Evolutionary conservation across 2,888 invertebrate genomes (phyloP).

Genomic region (Eristalis arbustorum): DNA sequence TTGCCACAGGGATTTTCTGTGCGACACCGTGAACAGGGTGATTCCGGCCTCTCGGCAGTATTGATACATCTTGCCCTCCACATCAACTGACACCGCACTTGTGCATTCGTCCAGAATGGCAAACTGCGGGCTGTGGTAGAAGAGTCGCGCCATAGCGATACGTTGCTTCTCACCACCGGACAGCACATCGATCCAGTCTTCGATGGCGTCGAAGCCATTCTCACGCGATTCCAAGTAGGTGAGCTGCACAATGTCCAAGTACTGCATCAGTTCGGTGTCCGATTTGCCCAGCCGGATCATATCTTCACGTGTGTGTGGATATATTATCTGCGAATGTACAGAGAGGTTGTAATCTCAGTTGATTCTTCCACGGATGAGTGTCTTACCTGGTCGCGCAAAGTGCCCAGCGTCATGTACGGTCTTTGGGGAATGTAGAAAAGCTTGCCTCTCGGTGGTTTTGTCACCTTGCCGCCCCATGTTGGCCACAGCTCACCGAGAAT

Average conservation of each 20-base stretch:
- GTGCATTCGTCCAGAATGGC: conserved; percentile 99
- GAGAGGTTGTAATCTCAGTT: not conserved
- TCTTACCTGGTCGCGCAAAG: conserved; percentile 92
- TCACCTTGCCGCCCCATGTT: conserved; percentile 94
- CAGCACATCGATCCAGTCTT: conserved; percentile 99
- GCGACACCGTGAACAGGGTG: conserved; percentile 98
- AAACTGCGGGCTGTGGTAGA: conserved; percentile 98
- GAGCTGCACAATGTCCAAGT: conserved; percentile 91
- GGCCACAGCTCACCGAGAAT: conserved; percentile 99
- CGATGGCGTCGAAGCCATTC: conserved; percentile 93
- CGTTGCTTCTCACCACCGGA: conserved; percentile 99
- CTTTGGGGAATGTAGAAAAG: conserved; percentile 96
- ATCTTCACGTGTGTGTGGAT: conserved; percentile 94
- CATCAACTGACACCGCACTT: conserved; percentile 98
- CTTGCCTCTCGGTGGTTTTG: conserved; percentile 96
- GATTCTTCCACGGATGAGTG: not conserved
- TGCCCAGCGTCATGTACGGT: conserved; percentile 99
- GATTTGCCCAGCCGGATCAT: conserved; percentile 89
- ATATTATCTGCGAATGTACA: conserved; percentile 84
- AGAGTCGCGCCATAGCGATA: conserved; percentile 98
- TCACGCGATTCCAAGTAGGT: conserved; percentile 91
- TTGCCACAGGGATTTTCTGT: conserved; percentile 97
- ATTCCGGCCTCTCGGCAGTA: conserved; percentile 93
- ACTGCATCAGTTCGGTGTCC: conserved; percentile 89
- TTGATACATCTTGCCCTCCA: conserved; percentile 98